These are phyloP conservation scores for Hirundo rustica DNA, from an alignment of 2,797 vertebrate species.

Conservation along the genomic window DNA sequence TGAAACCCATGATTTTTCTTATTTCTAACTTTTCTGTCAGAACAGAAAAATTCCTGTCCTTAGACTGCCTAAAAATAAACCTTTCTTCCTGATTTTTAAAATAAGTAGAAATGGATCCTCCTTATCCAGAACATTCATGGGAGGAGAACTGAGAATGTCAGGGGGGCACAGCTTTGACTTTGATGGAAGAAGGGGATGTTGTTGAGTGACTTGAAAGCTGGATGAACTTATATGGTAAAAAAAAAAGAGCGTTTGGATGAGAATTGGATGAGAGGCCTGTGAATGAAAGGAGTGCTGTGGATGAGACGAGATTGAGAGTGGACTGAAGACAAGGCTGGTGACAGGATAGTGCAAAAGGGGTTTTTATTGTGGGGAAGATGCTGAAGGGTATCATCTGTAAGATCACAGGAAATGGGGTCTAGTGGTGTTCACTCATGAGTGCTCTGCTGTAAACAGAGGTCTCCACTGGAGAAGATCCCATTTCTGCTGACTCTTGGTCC, in stretches of 20 bases:
- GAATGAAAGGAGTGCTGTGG: not conserved
- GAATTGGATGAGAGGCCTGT: not conserved
- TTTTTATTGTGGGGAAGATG: not conserved
- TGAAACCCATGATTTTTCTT: not conserved
- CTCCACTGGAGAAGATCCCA: not conserved
- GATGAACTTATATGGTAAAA: not conserved
- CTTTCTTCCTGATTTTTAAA: slow-evolving; percentile 4
- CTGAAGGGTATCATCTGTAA: not conserved
- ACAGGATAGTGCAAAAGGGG: not conserved
- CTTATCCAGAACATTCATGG: not conserved
- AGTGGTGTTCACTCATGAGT: not conserved
- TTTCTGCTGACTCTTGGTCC: not conserved
- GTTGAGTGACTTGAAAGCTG: not conserved
- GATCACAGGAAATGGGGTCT: not conserved
- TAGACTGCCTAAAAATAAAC: not conserved
- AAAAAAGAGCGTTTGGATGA: not conserved
- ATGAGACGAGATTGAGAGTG: not conserved
- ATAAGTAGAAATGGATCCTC: slow-evolving; percentile 15
- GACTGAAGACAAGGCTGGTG: not conserved
- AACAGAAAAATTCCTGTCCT: not conserved
- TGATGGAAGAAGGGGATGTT: not conserved
- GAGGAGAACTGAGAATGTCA: not conserved
- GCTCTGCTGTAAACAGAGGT: not conserved
- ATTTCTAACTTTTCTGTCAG: not conserved
- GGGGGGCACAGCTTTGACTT: not conserved